Percentiles rank a stretch among this genome's conserved stretches.
Evolutionary conservation across 2,888 invertebrate species (phyloP).

Genomic region (Aphidius colemani): DNA sequence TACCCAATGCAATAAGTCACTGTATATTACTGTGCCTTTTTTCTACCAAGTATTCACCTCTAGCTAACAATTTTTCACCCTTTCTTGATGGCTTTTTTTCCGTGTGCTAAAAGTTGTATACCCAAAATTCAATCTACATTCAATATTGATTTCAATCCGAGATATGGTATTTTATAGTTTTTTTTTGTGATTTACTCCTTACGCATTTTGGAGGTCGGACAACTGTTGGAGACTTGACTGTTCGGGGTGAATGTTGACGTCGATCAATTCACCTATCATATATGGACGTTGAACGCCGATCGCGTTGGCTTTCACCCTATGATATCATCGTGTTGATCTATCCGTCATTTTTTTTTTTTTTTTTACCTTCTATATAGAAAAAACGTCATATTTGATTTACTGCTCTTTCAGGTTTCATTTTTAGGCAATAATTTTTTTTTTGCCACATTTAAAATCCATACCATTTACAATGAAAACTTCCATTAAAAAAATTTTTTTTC

Average conservation of each 20-base stretch:
- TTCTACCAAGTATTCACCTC: slow-evolving; percentile 37
- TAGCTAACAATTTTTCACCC: slow-evolving; percentile 21
- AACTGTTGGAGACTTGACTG: background rate
- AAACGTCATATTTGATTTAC: slow-evolving; percentile 2
- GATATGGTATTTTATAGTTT: slow-evolving; percentile 51
- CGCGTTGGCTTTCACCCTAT: background rate
- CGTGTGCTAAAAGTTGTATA: too few relatives aligned
- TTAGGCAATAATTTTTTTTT: background rate
- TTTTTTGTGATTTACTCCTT: slow-evolving; percentile 54
- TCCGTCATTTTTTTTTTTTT: background rate
- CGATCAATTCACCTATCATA: slow-evolving; percentile 24
- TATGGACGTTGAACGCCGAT: slow-evolving; percentile 26
- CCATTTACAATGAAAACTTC: background rate
- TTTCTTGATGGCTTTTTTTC: slow-evolving; percentile 25
- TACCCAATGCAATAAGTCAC: slow-evolving; percentile 49
- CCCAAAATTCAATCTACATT: slow-evolving; percentile 53
- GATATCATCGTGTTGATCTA: slow-evolving; percentile 1
- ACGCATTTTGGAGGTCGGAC: slow-evolving; percentile 27
- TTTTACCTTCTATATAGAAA: background rate
- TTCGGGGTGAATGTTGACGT: background rate
- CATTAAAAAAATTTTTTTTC: background rate
- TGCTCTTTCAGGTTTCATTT: background rate
- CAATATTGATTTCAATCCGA: slow-evolving; percentile 57
- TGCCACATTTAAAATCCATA: background rate
- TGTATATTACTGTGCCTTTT: slow-evolving; percentile 51